phyloP scores from a whole-genome alignment of 2,113 vertebrate genomes.

The Callopanchax toddi region DNA sequence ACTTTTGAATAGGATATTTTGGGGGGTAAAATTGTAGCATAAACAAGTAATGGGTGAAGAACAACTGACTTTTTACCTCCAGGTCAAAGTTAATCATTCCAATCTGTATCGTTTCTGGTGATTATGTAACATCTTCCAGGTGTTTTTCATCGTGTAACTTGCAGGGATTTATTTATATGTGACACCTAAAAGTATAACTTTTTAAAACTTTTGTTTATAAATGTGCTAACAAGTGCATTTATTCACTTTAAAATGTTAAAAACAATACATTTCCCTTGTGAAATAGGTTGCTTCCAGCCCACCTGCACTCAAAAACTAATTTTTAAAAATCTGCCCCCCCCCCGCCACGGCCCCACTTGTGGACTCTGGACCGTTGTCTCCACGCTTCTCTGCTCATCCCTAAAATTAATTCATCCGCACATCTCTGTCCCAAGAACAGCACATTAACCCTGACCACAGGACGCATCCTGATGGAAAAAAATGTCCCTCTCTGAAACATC shows the following conservation, averaged over 20 bases:
- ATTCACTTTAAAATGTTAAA: conserved; percentile 38
- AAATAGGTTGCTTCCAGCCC: conserved; percentile 31
- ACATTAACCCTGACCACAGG: conserved; percentile 78
- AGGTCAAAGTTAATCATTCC: no score
- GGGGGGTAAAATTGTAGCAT: no score
- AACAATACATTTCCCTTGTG: background rate
- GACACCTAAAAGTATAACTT: no score
- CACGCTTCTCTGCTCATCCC: conserved; percentile 82
- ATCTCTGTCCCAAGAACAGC: conserved; percentile 75
- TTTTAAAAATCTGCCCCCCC: conserved; percentile 36
- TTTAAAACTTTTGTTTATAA: no score
- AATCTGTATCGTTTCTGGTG: no score
- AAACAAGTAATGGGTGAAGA: no score
- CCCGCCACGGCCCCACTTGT: conserved; percentile 38
- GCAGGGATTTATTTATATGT: no score
- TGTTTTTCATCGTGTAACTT: no score
- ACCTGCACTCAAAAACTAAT: conserved; percentile 47
- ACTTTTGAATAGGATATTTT: no score
- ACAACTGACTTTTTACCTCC: no score
- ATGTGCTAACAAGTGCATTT: no score
- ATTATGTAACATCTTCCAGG: no score
- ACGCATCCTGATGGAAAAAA: conserved; percentile 81
- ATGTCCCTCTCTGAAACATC: conserved; percentile 72
- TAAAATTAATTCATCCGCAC: conserved; percentile 86
- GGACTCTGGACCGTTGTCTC: conserved; percentile 76